Percentiles rank a stretch among this genome's conserved stretches.
phyloP scores from a whole-genome alignment of 2,888 invertebrate genomes.

The Eupithecia pulchellata region DNA sequence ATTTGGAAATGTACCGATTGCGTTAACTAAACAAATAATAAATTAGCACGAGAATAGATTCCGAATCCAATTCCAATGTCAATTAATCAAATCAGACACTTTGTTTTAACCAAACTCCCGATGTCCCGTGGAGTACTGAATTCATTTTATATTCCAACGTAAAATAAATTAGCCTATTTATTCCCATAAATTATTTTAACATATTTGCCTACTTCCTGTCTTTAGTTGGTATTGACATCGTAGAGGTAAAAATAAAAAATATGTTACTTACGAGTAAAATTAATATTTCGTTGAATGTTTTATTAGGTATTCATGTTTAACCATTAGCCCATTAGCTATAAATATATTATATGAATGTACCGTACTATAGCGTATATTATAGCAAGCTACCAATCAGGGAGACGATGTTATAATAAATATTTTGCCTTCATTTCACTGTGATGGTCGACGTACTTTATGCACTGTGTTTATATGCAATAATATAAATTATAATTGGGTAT shows the following conservation, averaged over 20 bases:
- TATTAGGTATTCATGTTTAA: not conserved
- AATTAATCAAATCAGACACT: conserved; percentile 66
- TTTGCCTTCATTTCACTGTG: no score
- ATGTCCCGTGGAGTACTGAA: conserved; percentile 33
- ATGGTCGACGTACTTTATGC: no score
- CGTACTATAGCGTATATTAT: no score
- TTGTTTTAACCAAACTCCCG: conserved; percentile 53
- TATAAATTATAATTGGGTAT: no score
- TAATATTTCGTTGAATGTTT: not conserved
- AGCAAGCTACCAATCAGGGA: no score
- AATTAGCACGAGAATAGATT: conserved; percentile 46
- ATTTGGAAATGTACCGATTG: conserved; percentile 31
- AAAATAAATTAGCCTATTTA: not conserved
- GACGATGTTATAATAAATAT: no score
- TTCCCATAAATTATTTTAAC: not conserved
- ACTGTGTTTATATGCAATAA: no score
- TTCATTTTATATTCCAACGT: conserved; percentile 25
- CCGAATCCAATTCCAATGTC: conserved; percentile 59
- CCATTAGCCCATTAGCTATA: no score
- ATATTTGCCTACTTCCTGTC: not conserved
- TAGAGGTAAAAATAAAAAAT: not conserved
- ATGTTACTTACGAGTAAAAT: not conserved
- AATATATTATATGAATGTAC: no score
- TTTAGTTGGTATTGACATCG: not conserved
- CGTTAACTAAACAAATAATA: conserved; percentile 46